These are phyloP conservation scores for Crypturellus undulatus DNA, from an alignment of 2,113 vertebrate genomes.

Conservation along the genomic window DNA sequence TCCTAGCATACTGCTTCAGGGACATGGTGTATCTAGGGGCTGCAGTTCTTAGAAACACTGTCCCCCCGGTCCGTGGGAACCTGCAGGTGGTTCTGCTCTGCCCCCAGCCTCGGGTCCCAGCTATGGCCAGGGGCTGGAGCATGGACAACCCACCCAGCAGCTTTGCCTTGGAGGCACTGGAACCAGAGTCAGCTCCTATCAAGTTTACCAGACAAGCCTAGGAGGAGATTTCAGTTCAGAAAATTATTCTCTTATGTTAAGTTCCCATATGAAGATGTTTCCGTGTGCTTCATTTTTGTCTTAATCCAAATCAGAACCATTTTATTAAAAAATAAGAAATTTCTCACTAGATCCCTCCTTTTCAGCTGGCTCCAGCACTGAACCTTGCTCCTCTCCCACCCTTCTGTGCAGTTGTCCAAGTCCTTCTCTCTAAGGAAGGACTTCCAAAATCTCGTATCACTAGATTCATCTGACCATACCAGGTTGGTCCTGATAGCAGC, in stretches of 20 bases:
- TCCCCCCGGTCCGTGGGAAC: neutral
- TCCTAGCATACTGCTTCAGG: slow-evolving; percentile 49
- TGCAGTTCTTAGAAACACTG: neutral
- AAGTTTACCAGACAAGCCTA: neutral
- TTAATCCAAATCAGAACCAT: neutral
- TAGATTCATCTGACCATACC: neutral
- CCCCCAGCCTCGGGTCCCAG: neutral
- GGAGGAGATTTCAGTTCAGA: neutral
- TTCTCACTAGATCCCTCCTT: neutral
- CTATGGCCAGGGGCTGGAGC: fast-evolving
- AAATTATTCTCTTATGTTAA: neutral
- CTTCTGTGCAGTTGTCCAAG: neutral
- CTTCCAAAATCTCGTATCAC: neutral
- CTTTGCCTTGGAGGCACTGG: neutral
- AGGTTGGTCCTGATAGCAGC: neutral
- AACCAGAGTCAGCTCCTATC: neutral
- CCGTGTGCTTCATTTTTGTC: neutral
- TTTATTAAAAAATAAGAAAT: neutral
- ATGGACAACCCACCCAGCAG: neutral
- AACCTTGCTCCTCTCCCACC: neutral
- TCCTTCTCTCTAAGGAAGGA: neutral
- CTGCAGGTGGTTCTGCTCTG: neutral
- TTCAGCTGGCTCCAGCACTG: neutral
- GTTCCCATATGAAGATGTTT: neutral
- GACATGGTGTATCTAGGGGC: slow-evolving; percentile 45